A percentile compares a stretch with the other conserved stretches of the same genome.
These are phyloP conservation scores for Philaenus spumarius DNA, from an alignment of 1,140 invertebrate species.

Conservation along the genomic window DNA sequence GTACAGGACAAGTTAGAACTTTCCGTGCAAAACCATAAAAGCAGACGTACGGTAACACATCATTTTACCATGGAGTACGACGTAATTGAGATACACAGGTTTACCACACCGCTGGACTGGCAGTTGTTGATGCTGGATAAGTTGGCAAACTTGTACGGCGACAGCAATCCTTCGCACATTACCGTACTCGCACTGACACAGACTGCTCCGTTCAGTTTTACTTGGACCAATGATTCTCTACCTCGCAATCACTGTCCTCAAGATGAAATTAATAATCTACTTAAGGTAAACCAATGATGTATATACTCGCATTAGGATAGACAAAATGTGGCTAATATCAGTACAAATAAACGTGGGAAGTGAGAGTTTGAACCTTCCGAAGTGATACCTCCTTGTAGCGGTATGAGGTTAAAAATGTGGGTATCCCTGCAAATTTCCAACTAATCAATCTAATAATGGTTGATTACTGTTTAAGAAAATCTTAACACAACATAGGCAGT, in stretches of 20 bases:
- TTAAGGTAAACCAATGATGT: slow-evolving; percentile 50
- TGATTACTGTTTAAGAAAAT: too few relatives aligned
- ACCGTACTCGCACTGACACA: slow-evolving; percentile 56
- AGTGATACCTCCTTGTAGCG: too few relatives aligned
- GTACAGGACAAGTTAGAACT: slow-evolving; percentile 66
- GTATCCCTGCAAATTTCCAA: too few relatives aligned
- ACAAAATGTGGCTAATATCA: too few relatives aligned
- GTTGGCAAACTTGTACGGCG: slow-evolving; percentile 59
- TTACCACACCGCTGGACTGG: slow-evolving; percentile 30
- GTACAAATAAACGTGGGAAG: too few relatives aligned
- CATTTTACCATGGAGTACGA: slow-evolving; percentile 66
- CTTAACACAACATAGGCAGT: too few relatives aligned
- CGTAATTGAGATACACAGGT: slow-evolving; percentile 28
- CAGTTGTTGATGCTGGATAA: slow-evolving; percentile 54
- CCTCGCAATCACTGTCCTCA: slow-evolving; percentile 65
- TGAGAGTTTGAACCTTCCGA: too few relatives aligned
- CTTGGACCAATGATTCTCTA: slow-evolving; percentile 84
- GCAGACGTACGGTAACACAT: slow-evolving; percentile 69
- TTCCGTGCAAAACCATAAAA: slow-evolving; percentile 73
- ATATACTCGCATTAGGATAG: too few relatives aligned
- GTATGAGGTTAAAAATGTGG: too few relatives aligned
- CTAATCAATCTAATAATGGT: too few relatives aligned
- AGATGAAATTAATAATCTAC: slow-evolving; percentile 59
- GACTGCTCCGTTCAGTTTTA: slow-evolving; percentile 54
- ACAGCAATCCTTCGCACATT: slow-evolving; percentile 57